A percentile compares a stretch with the other conserved stretches of the same genome.
Evolutionary conservation across 2,797 vertebrate species (phyloP).

Genomic region (Hypotaenidia philippensis): DNA sequence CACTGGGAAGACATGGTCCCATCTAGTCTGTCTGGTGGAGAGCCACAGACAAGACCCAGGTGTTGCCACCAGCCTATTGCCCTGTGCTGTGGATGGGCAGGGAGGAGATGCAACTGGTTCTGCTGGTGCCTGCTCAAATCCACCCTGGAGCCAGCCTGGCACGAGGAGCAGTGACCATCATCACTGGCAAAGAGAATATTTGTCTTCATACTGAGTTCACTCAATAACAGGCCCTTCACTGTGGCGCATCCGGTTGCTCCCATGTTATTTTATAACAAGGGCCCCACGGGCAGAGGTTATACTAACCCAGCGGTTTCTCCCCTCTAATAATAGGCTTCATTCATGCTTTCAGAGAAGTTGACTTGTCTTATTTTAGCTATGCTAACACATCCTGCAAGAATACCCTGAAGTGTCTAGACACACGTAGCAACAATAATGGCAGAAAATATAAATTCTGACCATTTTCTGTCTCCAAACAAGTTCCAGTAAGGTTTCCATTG

Average conservation of each 20-base stretch:
- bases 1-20: not conserved
- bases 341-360: conserved; percentile 12
- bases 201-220: not conserved
- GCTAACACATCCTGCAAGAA: not conserved
- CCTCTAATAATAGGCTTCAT: conserved; percentile 31
- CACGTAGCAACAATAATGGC: not conserved
- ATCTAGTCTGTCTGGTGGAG: not conserved
- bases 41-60: not conserved
- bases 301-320: not conserved
- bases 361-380: not conserved
- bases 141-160: not conserved
- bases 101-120: not conserved
- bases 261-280: not conserved
- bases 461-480: not conserved
- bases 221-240: not conserved
- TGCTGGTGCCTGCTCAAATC: not conserved
- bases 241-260: not conserved
- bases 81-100: fast-evolving
- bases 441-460: not conserved
- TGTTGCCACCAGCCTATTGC: not conserved
- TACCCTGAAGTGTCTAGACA: not conserved
- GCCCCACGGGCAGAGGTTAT: not conserved
- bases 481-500: not conserved
- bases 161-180: fast-evolving
- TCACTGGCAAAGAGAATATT: not conserved